phyloP scores from a whole-genome alignment of 2,888 invertebrate species.

The Coronaproctus castanopsis region DNA sequence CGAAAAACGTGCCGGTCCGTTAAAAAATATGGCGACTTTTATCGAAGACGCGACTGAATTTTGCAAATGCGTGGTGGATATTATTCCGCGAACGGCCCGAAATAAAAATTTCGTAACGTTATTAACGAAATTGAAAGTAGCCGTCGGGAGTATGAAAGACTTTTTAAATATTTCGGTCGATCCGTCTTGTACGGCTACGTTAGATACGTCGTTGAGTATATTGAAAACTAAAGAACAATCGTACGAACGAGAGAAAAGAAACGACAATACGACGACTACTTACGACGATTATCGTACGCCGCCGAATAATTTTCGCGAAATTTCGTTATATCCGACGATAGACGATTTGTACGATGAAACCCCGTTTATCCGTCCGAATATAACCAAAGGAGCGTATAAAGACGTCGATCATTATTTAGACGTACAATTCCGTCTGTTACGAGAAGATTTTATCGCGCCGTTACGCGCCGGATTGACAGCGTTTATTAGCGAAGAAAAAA shows the following conservation, averaged over 20 bases:
- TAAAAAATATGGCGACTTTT: constrained; percentile 20
- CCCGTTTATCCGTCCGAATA: constrained; percentile 35
- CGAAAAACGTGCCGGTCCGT: constrained; percentile 17
- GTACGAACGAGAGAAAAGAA: constrained; percentile 11
- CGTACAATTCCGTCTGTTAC: constrained; percentile 48
- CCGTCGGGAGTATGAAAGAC: constrained; percentile 19
- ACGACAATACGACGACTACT: too few relatives aligned
- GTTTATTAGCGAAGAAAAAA: too few relatives aligned
- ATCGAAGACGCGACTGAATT: constrained; percentile 20
- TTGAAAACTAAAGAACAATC: constrained; percentile 12
- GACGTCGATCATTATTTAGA: constrained; percentile 52
- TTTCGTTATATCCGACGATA: constrained; percentile 33
- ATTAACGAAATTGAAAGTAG: constrained; percentile 20
- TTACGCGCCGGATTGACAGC: constrained; percentile 37
- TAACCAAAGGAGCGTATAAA: constrained; percentile 39
- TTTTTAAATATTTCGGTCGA: constrained; percentile 14
- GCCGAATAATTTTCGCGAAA: constrained; percentile 32
- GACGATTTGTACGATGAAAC: constrained; percentile 27
- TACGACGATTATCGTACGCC: too few relatives aligned
- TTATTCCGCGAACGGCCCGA: constrained; percentile 22
- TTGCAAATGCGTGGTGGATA: constrained; percentile 26
- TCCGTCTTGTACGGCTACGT: too few relatives aligned
- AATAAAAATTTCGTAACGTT: constrained; percentile 23
- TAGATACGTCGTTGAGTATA: constrained; percentile 3
- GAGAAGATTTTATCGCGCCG: constrained; percentile 60